Evolutionary conservation across 2,888 invertebrate species (phyloP), one percentile per base, ranked within the genome.

Genomic region (Chymomyza caudatula): DNA sequence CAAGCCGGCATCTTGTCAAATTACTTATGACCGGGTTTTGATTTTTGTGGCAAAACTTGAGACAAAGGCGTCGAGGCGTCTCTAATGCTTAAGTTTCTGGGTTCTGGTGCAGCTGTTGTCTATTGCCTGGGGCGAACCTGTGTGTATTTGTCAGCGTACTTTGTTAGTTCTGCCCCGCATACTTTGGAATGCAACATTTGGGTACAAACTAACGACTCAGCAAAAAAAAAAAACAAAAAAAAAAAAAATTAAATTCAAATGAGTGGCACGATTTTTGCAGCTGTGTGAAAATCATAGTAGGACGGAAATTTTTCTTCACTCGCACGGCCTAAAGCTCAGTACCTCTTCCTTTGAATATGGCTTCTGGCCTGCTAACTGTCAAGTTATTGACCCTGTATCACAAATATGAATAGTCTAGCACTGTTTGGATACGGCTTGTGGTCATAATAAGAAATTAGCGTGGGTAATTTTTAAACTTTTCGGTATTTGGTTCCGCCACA

Each of bases 1-100:
- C 65, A 55, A 57, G 72, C 61, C 63, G 61, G 60, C 66, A 51
- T 49, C 64, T 59, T 61, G 75, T 79, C 74, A 62, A 71, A 71
- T 85, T 79, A 73, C 74, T 56, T 42, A 53, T 54, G 63, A 63
- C 43, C 51, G 51, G 8, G 51, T 19, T 20, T 6, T 19, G 17
- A 25, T 47, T 44, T 69, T 67, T 19, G 29, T 25, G 11, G 37
- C 47, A 22, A 22, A 15, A 58, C 58, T 44, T 23, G 43, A 44
- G 29, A 20, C 23, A 47, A 25, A 47, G 73, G 63, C 63, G 64
- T 65, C 68, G 22, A 43, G 61, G 20, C 60, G 60, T 69, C 63
- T 65, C 63, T 44, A 47, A 49, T 19, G 29, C 29, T 37, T 11
- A 37, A 37, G 11, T 29, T 29, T 6, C 11, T 29, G 11, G 29